Evolutionary conservation across 2,113 vertebrate genomes (phyloP), one percentile per base, ranked within the genome.

Genomic region (Pundamilia nyererei): DNA sequence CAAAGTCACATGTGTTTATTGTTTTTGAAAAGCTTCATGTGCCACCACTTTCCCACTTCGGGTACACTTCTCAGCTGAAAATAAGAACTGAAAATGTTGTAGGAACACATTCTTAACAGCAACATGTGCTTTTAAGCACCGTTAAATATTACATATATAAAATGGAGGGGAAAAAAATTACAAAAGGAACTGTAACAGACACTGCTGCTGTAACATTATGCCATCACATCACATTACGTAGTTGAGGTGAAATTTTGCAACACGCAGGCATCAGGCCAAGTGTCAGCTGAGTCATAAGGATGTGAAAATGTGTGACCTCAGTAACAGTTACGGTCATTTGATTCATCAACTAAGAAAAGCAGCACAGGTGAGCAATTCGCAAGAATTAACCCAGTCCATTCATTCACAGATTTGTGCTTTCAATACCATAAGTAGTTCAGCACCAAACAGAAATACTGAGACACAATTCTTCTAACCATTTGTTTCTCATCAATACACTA

Each of bases 201-300:
- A 26, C 10, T n/a, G 21, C 3, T 49, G 70, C 42, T 49, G 17
- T 29, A 77, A 77, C 70, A 77, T 49, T 77, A 47, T 77, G 42
- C 80, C n/a, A 55, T 49, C 4, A 24, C 5, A 47, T 49, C 15
- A 49, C 0, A 47, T 82, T 26, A 7, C 6, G 14, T 35, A 38
- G 33, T 7, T 86, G 88, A 81, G 80, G 82, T 87, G 12, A 91
- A 83, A 62, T 90, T 58, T 81, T 58, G 84, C 79, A 90, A 92
- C 14, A 89, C 19, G 31, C 33, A 56, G 79, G 60, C 77, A 80
- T 54, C 21, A 12, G 6, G 29, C 65, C 70, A 82, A 86, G 17
- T 14, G 29, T 81, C 81, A 81, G 77, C 72, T 86, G 86, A 91
- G 88, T 89, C 90, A 92, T 38, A 86, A 15, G 83, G 19, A 83